Base-by-base conservation (phyloP, 2,113 vertebrate species). In the Hylia prasina region DNA sequence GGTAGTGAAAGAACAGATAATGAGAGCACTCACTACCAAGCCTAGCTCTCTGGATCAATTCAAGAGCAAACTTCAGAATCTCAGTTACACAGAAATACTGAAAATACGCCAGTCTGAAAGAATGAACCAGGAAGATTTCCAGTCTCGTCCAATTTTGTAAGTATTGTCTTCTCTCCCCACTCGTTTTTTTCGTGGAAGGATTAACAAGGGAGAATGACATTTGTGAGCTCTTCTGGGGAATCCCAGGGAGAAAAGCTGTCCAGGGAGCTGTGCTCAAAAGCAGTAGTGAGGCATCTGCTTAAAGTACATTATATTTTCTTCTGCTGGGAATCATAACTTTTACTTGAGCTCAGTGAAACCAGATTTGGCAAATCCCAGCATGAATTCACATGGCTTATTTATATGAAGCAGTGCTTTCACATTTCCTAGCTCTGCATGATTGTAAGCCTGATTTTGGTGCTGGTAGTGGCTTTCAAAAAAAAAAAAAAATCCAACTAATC, bases 21-120 rank as follows among this genome's bases (percentile, higher is more conserved):
- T 99, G 98, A 99, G 99, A 98, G 99, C 99, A 1, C 98, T 99
- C 91, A 99, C 98, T 95, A 98, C 98, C 98, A 99, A 99, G 99
- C 99, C 99, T 99, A 99, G 99, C 98, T 99, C 99, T 84, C 97
- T 99, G 98, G 99, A 99, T 97, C 99, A 99, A 98, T 99, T 99
- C 98, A 99, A 99, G 98, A 99, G 98, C 97, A 99, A 99, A 98
- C 98, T 99, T 92, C 99, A 99, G 97, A 99, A 99, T 96, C 98
- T 99, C 97, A 99, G 99, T 98, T 99, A 99, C 98, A 99, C 99
- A 5, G 99, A 99, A 98, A 99, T 99, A 98, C 98, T 99, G 97
- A 99, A 99, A 98, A 99, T 99, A 85, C 99, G 99, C 82, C 99
- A 99, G 97, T 99, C 99, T 7, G 99, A 99, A 97, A 99, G 99